These are phyloP conservation scores for Amblyjoppa proteus DNA, from an alignment of 2,888 invertebrate genomes.

Conservation along the genomic window DNA sequence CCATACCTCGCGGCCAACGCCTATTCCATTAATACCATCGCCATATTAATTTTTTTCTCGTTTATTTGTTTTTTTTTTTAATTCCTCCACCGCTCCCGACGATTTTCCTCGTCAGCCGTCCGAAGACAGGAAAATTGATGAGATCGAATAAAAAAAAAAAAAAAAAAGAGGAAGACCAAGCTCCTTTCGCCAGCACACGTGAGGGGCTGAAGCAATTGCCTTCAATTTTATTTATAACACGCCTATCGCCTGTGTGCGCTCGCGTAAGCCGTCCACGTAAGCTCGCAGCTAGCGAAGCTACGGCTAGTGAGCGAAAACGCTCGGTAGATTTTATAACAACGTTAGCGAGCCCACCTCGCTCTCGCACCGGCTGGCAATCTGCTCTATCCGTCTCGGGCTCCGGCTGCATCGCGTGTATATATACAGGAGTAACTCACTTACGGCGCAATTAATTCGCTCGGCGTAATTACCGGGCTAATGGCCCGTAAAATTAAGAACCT, in stretches of 20 bases:
- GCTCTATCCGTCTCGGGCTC: conserved; percentile 44
- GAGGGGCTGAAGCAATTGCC: conserved; percentile 29
- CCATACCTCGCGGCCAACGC: neutral
- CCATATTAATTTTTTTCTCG: neutral
- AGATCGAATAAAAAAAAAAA: conserved; percentile 24
- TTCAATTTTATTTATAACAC: conserved; percentile 52
- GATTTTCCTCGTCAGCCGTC: neutral
- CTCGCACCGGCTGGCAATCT: conserved; percentile 55
- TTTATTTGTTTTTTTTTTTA: neutral
- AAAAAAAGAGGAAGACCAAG: conserved; percentile 1
- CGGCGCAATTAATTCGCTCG: conserved; percentile 80
- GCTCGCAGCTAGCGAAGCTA: neutral
- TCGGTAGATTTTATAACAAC: conserved; percentile 59
- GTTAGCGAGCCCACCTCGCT: conserved; percentile 30
- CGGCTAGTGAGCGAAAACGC: conserved; percentile 26
- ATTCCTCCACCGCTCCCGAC: conserved; percentile 3
- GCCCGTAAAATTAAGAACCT: conserved; percentile 82
- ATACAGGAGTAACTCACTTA: conserved; percentile 79
- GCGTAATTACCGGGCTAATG: conserved; percentile 81
- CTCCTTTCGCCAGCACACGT: conserved; percentile 1
- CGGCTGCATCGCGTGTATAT: conserved; percentile 18
- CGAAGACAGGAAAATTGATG: neutral
- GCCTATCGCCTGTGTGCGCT: neutral
- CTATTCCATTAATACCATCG: neutral
- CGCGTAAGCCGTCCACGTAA: neutral